These are phyloP conservation scores for Peromyscus leucopus DNA, from an alignment of 2,113 vertebrate species.

Conservation along the genomic window DNA sequence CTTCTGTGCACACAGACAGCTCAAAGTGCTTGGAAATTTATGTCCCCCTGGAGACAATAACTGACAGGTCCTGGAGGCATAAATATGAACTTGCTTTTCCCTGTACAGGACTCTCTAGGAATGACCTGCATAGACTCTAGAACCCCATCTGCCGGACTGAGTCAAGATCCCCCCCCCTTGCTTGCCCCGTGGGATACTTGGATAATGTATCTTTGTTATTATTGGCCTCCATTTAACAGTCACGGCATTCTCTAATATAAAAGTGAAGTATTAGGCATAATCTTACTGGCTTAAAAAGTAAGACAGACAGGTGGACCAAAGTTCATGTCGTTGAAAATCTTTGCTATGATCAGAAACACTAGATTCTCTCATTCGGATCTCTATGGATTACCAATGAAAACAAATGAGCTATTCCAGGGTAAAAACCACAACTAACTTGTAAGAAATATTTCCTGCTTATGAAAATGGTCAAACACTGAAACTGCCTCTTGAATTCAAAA, in stretches of 20 bases:
- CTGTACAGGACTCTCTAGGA: not conserved
- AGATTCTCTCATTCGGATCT: not conserved
- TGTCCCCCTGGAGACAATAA: not conserved
- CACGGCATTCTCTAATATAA: not conserved
- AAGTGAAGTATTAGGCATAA: constrained; percentile 23
- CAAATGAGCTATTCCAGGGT: not conserved
- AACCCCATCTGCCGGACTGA: constrained; percentile 18
- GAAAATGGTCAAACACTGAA: not conserved
- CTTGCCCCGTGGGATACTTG: not conserved
- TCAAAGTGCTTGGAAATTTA: constrained; percentile 35
- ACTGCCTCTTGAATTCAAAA: not conserved
- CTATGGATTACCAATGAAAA: not conserved
- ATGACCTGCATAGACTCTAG: not conserved
- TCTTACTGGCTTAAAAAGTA: not conserved
- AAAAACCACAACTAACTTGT: not conserved
- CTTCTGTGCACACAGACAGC: not conserved
- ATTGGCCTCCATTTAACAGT: not conserved
- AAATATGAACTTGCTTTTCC: not conserved
- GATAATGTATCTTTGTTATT: not conserved
- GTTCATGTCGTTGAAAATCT: constrained; percentile 10
- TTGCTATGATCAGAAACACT: constrained; percentile 11
- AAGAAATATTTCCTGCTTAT: not conserved
- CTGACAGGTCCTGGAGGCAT: not conserved
- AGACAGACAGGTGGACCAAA: not conserved
- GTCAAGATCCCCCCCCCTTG: not conserved